Conservation (phyloP, 2,113 vertebrate genomes). For the Fregata magnificens region DNA sequence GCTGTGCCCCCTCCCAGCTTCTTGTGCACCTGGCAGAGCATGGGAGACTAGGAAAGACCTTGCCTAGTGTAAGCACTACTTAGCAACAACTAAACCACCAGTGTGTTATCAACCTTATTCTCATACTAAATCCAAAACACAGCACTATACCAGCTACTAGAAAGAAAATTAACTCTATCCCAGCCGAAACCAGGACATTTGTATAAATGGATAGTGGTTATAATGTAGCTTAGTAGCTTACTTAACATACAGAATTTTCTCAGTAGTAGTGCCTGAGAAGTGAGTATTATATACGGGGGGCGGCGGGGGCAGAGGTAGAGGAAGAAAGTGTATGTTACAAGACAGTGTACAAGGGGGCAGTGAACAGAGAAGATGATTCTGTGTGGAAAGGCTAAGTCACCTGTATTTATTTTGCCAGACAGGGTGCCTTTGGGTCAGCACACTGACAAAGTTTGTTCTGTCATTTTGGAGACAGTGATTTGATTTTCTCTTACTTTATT, state of each 20-base stretch:
- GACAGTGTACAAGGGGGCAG: not conserved
- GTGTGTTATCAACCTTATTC: too few species aligned
- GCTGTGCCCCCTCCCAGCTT: too few species aligned
- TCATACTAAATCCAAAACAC: too few species aligned
- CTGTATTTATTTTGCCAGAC: not conserved
- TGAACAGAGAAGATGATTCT: not conserved
- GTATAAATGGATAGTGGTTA: not conserved
- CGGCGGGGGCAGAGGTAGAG: not conserved
- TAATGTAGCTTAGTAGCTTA: not conserved
- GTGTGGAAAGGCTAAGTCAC: not conserved
- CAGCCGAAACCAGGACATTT: too few species aligned
- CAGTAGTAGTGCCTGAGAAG: not conserved
- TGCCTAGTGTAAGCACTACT: too few species aligned
- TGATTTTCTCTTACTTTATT: slow-evolving; percentile 24
- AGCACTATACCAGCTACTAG: too few species aligned
- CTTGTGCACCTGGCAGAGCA: too few species aligned
- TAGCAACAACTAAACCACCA: too few species aligned
- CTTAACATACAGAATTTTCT: not conserved
- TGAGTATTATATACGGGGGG: not conserved
- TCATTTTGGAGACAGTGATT: slow-evolving; percentile 15
- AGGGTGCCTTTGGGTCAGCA: not conserved
- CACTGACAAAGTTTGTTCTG: not conserved
- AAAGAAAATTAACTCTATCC: too few species aligned
- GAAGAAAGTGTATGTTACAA: not conserved
- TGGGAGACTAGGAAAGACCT: too few species aligned